Evolutionary conservation across 2,113 vertebrate genomes (phyloP), one percentile per base, ranked within the genome.

Genomic region (Brachypodius melanocephalos): DNA sequence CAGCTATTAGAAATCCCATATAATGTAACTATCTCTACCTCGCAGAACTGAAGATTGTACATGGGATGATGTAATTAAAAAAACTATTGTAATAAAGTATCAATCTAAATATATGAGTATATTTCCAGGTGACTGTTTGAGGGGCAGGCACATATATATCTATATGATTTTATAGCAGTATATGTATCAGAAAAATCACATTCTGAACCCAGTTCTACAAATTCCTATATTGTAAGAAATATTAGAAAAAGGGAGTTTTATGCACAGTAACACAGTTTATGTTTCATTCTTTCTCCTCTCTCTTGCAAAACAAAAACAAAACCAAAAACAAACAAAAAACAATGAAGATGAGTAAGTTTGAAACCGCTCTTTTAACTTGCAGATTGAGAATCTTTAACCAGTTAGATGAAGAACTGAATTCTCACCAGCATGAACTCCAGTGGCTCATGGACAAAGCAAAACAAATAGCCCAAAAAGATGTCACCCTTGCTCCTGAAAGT

Each of bases 371-470:
- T 90, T 97, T 94, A 46, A 93, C 90, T 97, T 90, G 34, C 95
- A 99, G 99, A 91, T 96, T 99, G 89, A 98, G 98, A 92, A 96
- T 98, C 91, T 99, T 99, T 87, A 98, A 98, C 96, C 99, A 99
- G 88, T 95, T 99, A 93, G 99, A 99, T 95, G 99, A 99, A 89
- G 99, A 99, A 89, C 19, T 99, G 15, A 98, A 98, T 96, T 98
- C 99, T 86, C 97, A 99, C 45, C 98, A 99, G 84, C 98, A 99
- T 83, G 98, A 99, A 90, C 98, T 98, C n/a, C 98, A 97, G 68
- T 99, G 99, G 99, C 93, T 99, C 43, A 98, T 98, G 96, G 99
- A 99, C 93, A 99, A 98, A 97, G 99, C 98, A 46, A 98, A 98
- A 85, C 99, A 99, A 97, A 98, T 99, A 93, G 98, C 98, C 69